These are phyloP conservation scores for Brachionus rotundiformis DNA, from an alignment of 1,140 invertebrate species.

Conservation along the genomic window DNA sequence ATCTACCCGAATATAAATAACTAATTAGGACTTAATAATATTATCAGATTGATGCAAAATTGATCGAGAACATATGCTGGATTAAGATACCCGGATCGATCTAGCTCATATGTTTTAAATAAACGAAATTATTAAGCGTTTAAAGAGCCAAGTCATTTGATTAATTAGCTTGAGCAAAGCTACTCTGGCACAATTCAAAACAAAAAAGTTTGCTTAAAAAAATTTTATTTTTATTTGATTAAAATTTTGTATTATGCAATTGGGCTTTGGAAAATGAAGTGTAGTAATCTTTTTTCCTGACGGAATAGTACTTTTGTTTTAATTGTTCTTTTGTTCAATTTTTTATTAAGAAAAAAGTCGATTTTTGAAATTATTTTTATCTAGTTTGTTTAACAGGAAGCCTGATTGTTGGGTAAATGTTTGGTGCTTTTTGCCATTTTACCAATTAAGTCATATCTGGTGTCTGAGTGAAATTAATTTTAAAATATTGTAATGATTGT, in stretches of 20 bases:
- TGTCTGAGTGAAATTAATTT: background rate
- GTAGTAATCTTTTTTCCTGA: background rate
- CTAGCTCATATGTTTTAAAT: constrained; percentile 1
- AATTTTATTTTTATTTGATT: background rate
- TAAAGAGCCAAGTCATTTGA: constrained; percentile 2
- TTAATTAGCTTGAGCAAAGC: background rate
- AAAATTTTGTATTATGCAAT: background rate
- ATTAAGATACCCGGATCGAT: background rate
- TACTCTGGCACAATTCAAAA: background rate
- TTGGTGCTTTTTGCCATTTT: background rate
- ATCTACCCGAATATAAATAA: background rate
- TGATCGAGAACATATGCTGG: constrained; percentile 6
- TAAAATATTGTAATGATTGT: background rate
- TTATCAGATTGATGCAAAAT: background rate
- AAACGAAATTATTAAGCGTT: background rate
- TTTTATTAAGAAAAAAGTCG: too few relatives aligned
- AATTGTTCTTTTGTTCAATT: background rate
- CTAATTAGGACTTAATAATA: background rate
- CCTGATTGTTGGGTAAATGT: background rate
- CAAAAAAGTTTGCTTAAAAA: background rate
- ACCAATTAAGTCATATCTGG: background rate
- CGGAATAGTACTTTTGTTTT: background rate
- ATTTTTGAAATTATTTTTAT: too few relatives aligned
- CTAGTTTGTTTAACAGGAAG: too few relatives aligned
- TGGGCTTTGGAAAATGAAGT: background rate